Conservation (phyloP, 2,113 vertebrate species). For the Anhinga rufa region DNA sequence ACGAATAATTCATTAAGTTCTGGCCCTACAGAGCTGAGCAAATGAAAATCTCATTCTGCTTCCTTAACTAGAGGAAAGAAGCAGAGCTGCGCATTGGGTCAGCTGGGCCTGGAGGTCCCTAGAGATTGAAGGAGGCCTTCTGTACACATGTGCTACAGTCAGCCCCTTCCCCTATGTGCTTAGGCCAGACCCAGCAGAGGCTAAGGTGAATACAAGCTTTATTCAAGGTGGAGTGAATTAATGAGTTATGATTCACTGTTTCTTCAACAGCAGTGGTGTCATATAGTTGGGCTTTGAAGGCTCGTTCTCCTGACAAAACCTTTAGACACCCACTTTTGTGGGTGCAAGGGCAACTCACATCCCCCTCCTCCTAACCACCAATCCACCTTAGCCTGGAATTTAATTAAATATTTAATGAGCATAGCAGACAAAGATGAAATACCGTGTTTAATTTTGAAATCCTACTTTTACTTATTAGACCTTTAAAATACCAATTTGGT, state of each 20-base stretch:
- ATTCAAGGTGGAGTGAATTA: not conserved
- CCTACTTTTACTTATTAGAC: conserved; percentile 49
- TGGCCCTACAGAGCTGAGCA: not conserved
- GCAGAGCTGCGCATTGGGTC: not conserved
- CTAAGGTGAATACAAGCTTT: not conserved
- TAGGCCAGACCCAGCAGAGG: not conserved
- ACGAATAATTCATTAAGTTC: not conserved
- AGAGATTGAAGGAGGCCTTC: not conserved
- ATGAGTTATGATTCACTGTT: not conserved
- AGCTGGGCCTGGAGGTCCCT: not conserved
- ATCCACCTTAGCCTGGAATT: not conserved
- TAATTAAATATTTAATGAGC: conserved; percentile 65
- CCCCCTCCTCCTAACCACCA: not conserved
- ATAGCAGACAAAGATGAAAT: conserved; percentile 52
- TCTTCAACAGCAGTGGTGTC: not conserved
- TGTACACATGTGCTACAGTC: not conserved
- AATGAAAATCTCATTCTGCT: not conserved
- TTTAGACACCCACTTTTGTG: not conserved
- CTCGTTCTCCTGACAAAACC: not conserved
- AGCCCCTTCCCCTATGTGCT: not conserved
- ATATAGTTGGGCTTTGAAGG: not conserved
- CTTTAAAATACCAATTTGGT: conserved; percentile 52
- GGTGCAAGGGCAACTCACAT: not conserved
- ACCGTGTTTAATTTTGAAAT: conserved; percentile 61
- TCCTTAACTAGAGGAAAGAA: not conserved